These are phyloP conservation scores for Halcyon badia DNA, from an alignment of 2,797 vertebrate genomes.

Conservation along the genomic window DNA sequence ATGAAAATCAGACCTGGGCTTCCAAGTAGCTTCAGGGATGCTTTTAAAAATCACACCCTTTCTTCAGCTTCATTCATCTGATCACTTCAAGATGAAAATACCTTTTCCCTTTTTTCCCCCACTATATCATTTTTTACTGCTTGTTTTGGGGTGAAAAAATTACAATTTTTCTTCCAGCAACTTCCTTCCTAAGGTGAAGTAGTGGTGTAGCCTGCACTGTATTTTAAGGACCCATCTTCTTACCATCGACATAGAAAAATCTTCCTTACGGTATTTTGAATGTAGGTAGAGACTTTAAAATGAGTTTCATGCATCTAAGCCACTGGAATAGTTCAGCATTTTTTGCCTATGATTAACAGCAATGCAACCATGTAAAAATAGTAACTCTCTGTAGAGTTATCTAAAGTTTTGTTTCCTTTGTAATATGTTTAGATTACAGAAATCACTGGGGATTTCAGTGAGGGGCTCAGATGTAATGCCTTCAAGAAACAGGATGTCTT, in stretches of 20 bases:
- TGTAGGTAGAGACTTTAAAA: background rate
- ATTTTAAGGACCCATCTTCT: background rate
- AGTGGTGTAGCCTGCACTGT: fast-evolving
- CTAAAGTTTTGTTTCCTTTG: background rate
- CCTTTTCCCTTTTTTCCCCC: background rate
- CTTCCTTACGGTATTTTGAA: background rate
- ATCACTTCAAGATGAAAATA: background rate
- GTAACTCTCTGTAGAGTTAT: background rate
- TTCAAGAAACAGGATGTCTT: background rate
- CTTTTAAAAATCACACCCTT: background rate
- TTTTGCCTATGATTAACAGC: background rate
- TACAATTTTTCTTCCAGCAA: background rate
- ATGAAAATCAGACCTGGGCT: background rate
- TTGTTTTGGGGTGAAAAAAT: background rate
- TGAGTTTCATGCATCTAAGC: background rate
- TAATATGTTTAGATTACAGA: background rate
- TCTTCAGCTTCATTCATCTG: background rate
- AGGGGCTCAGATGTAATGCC: background rate
- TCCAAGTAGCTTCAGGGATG: background rate
- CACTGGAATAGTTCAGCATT: background rate
- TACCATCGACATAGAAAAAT: background rate
- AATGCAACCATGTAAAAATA: background rate
- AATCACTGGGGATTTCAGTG: background rate
- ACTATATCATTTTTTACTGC: fast-evolving
- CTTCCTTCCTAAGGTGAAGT: background rate